phyloP scores from a whole-genome alignment of 1,140 invertebrate species.

The Drosophila subobscura region DNA sequence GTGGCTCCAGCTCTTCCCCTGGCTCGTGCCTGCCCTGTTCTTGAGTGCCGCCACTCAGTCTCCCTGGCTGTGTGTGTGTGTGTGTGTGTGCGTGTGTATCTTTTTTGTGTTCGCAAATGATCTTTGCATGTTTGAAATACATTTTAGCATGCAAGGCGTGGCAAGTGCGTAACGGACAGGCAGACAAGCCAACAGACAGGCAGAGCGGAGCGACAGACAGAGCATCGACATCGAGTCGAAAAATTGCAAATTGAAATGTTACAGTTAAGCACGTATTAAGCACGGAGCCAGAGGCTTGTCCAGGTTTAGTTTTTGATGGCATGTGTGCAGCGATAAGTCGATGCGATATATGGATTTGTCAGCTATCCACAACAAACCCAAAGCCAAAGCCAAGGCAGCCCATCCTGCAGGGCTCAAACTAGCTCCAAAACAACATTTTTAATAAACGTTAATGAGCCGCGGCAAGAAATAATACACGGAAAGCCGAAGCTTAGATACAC shows the following conservation, averaged over 20 bases:
- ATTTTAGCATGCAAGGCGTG: conserved; percentile 76
- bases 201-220: conserved; percentile 11
- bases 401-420: neutral
- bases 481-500: conserved; percentile 15
- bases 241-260: conserved; percentile 81
- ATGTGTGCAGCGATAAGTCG: conserved; percentile 66
- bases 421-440: conserved; percentile 40
- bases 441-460: conserved; percentile 73
- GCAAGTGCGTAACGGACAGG: conserved; percentile 66
- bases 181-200: conserved; percentile 15
- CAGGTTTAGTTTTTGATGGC: neutral
- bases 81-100: conserved; percentile 17
- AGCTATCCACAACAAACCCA: conserved; percentile 15
- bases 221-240: conserved; percentile 31
- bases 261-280: conserved; percentile 79
- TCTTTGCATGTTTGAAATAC: conserved; percentile 78
- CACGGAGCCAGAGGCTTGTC: conserved; percentile 29
- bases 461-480: conserved; percentile 41
- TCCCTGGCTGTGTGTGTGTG: conserved; percentile 5
- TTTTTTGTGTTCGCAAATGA: conserved; percentile 58
- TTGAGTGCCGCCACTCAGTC: no score
- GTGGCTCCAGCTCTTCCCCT: neutral
- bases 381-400: conserved; percentile 7
- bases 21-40: neutral
- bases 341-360: conserved; percentile 58